A percentile compares a stretch with the other conserved stretches of the same genome.
phyloP scores from a whole-genome alignment of 2,797 vertebrate species.

The Anguilla megastoma region DNA sequence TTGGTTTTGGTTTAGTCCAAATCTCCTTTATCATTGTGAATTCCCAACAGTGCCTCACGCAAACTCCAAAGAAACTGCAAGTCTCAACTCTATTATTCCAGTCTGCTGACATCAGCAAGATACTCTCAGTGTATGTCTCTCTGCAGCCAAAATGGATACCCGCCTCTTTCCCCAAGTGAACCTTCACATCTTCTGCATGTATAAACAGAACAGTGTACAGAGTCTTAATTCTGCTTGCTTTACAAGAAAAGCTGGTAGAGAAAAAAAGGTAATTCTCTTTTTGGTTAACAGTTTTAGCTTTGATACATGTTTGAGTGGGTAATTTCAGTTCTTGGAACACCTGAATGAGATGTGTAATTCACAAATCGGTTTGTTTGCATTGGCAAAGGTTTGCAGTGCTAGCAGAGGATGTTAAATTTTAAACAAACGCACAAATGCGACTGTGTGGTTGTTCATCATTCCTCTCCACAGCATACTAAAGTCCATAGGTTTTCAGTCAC shows the following conservation, averaged over 20 bases:
- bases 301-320: neutral
- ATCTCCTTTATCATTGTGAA: neutral
- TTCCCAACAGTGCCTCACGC: neutral
- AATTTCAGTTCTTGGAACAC: neutral
- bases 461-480: too few species aligned
- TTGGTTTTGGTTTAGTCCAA: neutral
- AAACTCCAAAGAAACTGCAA: neutral
- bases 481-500: too few species aligned
- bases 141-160: neutral
- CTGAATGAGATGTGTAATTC: neutral
- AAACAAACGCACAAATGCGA: too few species aligned
- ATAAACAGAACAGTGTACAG: neutral
- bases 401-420: too few species aligned
- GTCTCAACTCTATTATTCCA: slow-evolving; percentile 5
- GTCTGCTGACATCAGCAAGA: neutral
- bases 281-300: neutral
- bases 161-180: neutral
- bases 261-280: neutral
- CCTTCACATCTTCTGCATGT: neutral
- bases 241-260: neutral
- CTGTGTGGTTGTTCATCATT: too few species aligned
- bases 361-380: neutral
- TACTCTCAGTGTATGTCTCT: neutral
- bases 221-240: neutral
- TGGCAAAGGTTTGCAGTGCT: neutral